Conservation (phyloP, 1,140 invertebrate species). For the honey bee (Apis mellifera) region DNA sequence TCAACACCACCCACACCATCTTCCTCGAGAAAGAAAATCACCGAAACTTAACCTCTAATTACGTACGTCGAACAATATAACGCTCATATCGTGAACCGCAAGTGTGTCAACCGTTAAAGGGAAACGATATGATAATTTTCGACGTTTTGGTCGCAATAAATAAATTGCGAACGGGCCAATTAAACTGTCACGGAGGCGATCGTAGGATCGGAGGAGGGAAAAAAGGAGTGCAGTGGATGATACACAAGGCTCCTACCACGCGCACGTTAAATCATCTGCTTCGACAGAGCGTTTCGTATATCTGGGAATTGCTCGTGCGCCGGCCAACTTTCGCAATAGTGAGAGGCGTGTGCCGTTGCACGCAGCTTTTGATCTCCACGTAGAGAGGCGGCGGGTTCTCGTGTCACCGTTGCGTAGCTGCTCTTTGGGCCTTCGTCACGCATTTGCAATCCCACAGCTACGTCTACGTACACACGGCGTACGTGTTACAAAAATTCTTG, state of each 20-base stretch:
- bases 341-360: constrained; percentile 71
- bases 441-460: constrained; percentile 36
- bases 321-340: constrained; percentile 68
- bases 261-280: constrained; percentile 35
- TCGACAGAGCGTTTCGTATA: constrained; percentile 44
- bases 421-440: constrained; percentile 43
- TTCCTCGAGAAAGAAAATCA: not conserved
- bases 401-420: constrained; percentile 60
- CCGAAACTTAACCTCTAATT: not conserved
- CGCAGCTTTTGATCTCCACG: constrained; percentile 63
- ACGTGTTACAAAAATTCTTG: not conserved
- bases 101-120: not conserved
- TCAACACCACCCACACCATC: not conserved
- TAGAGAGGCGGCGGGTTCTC: constrained; percentile 24
- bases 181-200: not conserved
- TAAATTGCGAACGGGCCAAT: not conserved
- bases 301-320: constrained; percentile 33
- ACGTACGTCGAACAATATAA: not conserved
- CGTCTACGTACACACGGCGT: too few relatives aligned
- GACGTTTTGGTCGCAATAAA: constrained; percentile 11
- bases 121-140: not conserved
- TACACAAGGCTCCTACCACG: too few relatives aligned
- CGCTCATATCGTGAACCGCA: not conserved
- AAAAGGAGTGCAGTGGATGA: not conserved
- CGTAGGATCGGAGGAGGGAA: not conserved